phyloP scores from a whole-genome alignment of 2,113 vertebrate species.

The Sterrhoptilus dennistouni region DNA sequence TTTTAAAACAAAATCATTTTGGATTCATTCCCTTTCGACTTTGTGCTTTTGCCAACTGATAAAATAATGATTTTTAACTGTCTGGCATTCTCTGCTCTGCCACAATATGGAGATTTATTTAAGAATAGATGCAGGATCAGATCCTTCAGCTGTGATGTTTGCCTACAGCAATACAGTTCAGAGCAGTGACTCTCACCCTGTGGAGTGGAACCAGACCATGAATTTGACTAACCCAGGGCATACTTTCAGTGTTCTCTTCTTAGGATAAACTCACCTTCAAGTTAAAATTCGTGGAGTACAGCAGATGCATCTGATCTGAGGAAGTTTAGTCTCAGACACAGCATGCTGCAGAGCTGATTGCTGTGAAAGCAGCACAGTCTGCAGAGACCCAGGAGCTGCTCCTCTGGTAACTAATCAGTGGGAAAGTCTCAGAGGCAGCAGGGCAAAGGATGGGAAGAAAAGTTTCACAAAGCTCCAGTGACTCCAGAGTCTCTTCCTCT shows the following conservation, averaged over 20 bases:
- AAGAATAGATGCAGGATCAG: not conserved
- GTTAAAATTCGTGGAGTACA: not conserved
- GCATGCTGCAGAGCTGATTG: not conserved
- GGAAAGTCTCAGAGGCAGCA: not conserved
- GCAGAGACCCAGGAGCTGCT: not conserved
- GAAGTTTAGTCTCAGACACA: not conserved
- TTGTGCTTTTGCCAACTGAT: not conserved
- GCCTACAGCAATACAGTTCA: not conserved
- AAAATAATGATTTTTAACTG: not conserved
- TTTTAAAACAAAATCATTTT: not conserved
- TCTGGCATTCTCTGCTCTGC: not conserved
- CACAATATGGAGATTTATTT: not conserved
- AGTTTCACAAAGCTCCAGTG: not conserved
- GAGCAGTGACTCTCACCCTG: not conserved
- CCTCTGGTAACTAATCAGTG: not conserved
- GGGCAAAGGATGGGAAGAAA: not conserved
- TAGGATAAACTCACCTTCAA: not conserved
- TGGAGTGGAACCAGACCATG: not conserved
- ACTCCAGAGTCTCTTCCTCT: not conserved
- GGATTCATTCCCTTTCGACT: not conserved
- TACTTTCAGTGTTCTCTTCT: not conserved
- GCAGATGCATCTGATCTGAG: not conserved
- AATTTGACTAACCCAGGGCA: not conserved
- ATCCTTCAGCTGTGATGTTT: not conserved
- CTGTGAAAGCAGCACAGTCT: not conserved